Percentiles rank a stretch among this genome's conserved stretches.
phyloP scores from a whole-genome alignment of 2,888 invertebrate genomes.

The Parnassius apollo region DNA sequence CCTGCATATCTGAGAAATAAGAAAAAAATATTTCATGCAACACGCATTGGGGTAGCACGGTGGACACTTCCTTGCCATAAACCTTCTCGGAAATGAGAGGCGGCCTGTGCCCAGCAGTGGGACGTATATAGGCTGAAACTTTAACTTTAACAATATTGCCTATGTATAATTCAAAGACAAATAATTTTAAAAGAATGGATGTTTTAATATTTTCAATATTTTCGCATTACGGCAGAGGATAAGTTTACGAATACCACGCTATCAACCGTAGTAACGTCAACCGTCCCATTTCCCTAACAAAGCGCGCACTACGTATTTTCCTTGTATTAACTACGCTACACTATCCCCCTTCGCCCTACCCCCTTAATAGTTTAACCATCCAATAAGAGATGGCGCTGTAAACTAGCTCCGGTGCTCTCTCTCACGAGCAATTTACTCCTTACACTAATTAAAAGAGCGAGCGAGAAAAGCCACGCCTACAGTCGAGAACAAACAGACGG shows the following conservation, averaged over 20 bases:
- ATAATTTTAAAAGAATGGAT: slow-evolving; percentile 1
- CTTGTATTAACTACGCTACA: slow-evolving; percentile 75
- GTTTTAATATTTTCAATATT: slow-evolving; percentile 29
- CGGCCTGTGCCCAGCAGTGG: too few species aligned
- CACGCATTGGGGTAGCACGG: too few species aligned
- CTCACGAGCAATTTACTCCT: slow-evolving; percentile 80
- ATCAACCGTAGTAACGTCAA: slow-evolving; percentile 71
- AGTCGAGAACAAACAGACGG: slow-evolving; percentile 76
- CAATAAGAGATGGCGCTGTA: slow-evolving; percentile 77
- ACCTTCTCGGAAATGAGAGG: too few species aligned
- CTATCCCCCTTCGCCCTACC: slow-evolving; percentile 62
- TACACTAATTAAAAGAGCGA: slow-evolving; percentile 82
- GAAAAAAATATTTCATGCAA: too few species aligned
- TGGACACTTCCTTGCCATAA: too few species aligned
- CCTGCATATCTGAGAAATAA: too few species aligned
- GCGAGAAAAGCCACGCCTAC: slow-evolving; percentile 73
- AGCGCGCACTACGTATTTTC: slow-evolving; percentile 73
- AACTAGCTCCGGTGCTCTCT: slow-evolving; percentile 69
- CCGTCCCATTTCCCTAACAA: slow-evolving; percentile 72
- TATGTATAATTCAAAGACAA: too few species aligned
- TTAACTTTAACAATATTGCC: too few species aligned
- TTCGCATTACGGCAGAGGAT: slow-evolving; percentile 53
- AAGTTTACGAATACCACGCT: slow-evolving; percentile 52
- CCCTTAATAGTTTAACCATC: slow-evolving; percentile 67
- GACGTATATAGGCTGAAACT: too few species aligned